phyloP scores from a whole-genome alignment of 1,140 invertebrate species.

The Drosophila insularis region DNA sequence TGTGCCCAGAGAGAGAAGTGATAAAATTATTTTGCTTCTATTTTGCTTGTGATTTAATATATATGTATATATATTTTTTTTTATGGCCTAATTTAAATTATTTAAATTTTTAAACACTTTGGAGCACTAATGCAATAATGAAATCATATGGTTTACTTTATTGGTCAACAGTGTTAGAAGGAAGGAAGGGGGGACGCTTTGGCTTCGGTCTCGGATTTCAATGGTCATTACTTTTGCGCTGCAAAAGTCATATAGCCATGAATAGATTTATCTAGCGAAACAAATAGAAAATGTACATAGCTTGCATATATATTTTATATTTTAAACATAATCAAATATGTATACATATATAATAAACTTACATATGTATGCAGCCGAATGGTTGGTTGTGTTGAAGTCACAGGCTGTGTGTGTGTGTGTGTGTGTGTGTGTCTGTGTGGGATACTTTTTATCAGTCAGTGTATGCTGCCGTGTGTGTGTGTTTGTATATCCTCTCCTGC shows the following conservation, averaged over 20 bases:
- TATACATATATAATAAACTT: background rate
- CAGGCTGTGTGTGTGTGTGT: slow-evolving; percentile 31
- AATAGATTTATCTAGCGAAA: slow-evolving; percentile 66
- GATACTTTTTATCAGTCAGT: slow-evolving; percentile 61
- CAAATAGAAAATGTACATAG: slow-evolving; percentile 70
- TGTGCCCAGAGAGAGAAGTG: no score
- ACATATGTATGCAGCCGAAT: background rate
- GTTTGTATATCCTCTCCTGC: slow-evolving; percentile 47
- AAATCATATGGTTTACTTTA: background rate
- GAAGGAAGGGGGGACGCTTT: background rate
- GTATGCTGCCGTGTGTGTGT: slow-evolving; percentile 21
- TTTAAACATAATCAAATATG: slow-evolving; percentile 19
- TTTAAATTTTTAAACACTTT: background rate
- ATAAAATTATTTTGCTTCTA: no score
- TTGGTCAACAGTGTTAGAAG: background rate
- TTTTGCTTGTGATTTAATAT: no score
- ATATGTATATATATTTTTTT: no score
- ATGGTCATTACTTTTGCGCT: slow-evolving; percentile 55
- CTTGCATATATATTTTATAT: slow-evolving; percentile 44
- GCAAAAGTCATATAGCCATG: slow-evolving; percentile 70
- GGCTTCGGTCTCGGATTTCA: slow-evolving; percentile 23
- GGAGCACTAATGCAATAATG: background rate
- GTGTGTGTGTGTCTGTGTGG: slow-evolving; percentile 19
- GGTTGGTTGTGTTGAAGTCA: slow-evolving; percentile 51
- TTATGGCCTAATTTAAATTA: no score